phyloP scores from a whole-genome alignment of 2,888 invertebrate genomes.

The Lasioglossum zephyrum region DNA sequence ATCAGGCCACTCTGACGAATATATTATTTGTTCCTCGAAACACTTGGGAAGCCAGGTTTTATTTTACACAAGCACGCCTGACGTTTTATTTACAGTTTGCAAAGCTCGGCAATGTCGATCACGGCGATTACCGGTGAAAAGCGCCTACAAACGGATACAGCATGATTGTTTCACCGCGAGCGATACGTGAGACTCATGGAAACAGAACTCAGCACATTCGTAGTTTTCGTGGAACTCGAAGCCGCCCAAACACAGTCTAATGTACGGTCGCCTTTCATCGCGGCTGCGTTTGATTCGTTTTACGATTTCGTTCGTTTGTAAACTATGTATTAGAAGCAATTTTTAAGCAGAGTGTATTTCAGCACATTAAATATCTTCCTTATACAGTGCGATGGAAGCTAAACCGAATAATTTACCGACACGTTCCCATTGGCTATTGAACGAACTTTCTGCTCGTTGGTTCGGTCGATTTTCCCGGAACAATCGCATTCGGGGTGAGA shows the following conservation, averaged over 20 bases:
- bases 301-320: slow-evolving; percentile 20
- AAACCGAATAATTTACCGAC: not conserved
- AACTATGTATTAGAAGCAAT: not conserved
- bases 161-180: slow-evolving; percentile 41
- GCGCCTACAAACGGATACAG: slow-evolving; percentile 39
- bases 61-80: slow-evolving; percentile 23
- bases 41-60: slow-evolving; percentile 23
- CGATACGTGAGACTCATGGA: slow-evolving; percentile 73
- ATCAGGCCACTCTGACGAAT: not conserved
- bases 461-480: slow-evolving; percentile 45
- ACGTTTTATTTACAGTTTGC: slow-evolving; percentile 56
- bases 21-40: slow-evolving; percentile 23
- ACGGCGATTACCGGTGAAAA: slow-evolving; percentile 41
- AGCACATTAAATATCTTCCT: too few species aligned
- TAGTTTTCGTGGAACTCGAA: slow-evolving; percentile 68
- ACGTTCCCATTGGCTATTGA: slow-evolving; percentile 1
- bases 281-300: slow-evolving; percentile 12
- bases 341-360: too few species aligned
- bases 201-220: slow-evolving; percentile 68
- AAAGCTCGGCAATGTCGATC: slow-evolving; percentile 47
- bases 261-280: slow-evolving; percentile 29
- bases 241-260: slow-evolving; percentile 68
- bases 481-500: slow-evolving; percentile 51
- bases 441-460: slow-evolving; percentile 20
- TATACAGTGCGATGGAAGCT: not conserved